Evolutionary conservation across 2,113 vertebrate species (phyloP).

Genomic region (Festucalex cinctus): DNA sequence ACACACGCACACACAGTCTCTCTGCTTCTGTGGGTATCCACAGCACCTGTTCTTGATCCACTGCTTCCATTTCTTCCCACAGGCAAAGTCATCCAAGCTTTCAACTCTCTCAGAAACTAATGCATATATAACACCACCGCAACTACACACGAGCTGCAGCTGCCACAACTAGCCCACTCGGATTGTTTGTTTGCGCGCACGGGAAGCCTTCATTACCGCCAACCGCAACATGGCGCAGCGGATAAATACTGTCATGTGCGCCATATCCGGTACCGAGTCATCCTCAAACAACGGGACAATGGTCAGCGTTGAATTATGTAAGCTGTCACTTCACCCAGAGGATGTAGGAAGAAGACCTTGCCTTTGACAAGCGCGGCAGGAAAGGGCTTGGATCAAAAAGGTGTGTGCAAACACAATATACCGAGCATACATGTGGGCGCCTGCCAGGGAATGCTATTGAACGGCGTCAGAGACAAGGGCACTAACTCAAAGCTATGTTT

Average conservation of each 20-base stretch:
- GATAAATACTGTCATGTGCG: slow-evolving; percentile 15
- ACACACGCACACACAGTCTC: slow-evolving; percentile 1
- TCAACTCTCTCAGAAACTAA: slow-evolving; percentile 63
- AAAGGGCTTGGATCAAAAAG: slow-evolving; percentile 39
- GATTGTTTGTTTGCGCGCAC: slow-evolving; percentile 14
- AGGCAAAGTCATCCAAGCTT: slow-evolving; percentile 75
- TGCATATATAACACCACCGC: slow-evolving; percentile 61
- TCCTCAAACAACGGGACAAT: slow-evolving; percentile 44
- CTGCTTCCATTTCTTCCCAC: slow-evolving; percentile 65
- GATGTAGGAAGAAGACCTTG: slow-evolving; percentile 37
- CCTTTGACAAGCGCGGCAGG: slow-evolving; percentile 31
- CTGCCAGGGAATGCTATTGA: slow-evolving; percentile 43
- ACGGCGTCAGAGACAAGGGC: slow-evolving; percentile 32
- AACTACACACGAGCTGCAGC: slow-evolving; percentile 50
- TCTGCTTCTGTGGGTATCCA: slow-evolving; percentile 40
- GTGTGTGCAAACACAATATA: slow-evolving; percentile 14
- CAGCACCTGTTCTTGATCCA: slow-evolving; percentile 65
- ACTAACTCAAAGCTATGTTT: slow-evolving; percentile 60
- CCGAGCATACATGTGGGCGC: slow-evolving; percentile 27
- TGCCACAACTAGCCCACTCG: slow-evolving; percentile 40
- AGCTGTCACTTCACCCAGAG: slow-evolving; percentile 55
- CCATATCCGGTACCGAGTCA: slow-evolving; percentile 36
- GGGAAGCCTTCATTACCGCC: slow-evolving; percentile 22
- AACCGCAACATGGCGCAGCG: slow-evolving; percentile 4
- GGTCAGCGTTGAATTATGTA: slow-evolving; percentile 65